Base-by-base conservation (phyloP, 1,140 invertebrate species). In the Zaprionus vittiger region DNA sequence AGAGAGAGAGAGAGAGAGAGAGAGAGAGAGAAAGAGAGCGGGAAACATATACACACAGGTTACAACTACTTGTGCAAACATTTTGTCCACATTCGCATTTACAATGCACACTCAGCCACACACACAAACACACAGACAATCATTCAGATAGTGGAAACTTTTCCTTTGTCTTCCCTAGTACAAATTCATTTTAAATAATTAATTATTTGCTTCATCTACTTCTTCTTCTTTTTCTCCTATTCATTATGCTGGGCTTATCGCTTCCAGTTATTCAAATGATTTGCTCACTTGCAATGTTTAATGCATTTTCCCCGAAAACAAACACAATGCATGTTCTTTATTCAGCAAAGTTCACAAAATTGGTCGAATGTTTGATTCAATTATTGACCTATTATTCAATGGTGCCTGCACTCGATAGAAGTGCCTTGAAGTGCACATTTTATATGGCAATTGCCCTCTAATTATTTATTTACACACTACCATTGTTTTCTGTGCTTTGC, bases 221-320 rank as follows among this genome's bases (percentile, higher is more conserved):
- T n/a, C 38, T 41, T 41, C 15, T 41, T n/a, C 41, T 44, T 44
- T 7, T n/a, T 47, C n/a, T 9, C 0, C n/a, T 47, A 3, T 64
- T 63, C 56, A 55, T 55, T 69, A 24, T 60, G 24, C 41, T 4
- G 7, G n/a, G n/a, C 41, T 24, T 65, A 4, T 24, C 54, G 60
- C 59, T 80, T 70, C 47, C 34, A 84, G 83, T 71, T 89, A 84
- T 90, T 79, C 81, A 90, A 89, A 87, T 81, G 73, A 79, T 84
- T 87, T 89, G 67, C 81, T 70, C 85, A 71, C 73, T 77, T 77
- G 22, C 38, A 52, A 69, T 57, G 68, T 54, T 79, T 73, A 81
- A 90, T 89, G 74, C 74, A 82, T 81, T 89, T 81, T 78, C 31
- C 28, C 62, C 41, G 17, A 26, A 77, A 82, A 79, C 69, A 77